Percentiles rank a stretch among this genome's conserved stretches.
Evolutionary conservation across 1,140 invertebrate genomes (phyloP).

Genomic region (Sarcophaga peregrina): DNA sequence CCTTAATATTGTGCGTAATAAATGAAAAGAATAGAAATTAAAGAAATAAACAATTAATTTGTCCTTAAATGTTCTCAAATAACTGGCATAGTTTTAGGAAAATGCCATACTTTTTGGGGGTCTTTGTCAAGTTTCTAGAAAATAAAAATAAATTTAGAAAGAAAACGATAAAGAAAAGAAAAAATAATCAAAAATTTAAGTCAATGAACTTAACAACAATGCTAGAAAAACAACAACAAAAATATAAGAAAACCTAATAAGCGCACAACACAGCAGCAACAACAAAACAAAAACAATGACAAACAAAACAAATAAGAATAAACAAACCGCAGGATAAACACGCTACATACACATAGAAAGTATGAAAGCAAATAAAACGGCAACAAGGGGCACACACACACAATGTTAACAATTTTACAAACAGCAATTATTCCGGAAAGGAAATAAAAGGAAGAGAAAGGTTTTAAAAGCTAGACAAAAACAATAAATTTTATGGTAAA

Average conservation of each 20-base stretch:
- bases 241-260: not conserved
- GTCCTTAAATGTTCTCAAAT: not conserved
- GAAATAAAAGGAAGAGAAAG: too few species aligned
- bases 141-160: not conserved
- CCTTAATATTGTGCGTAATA: too few species aligned
- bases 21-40: too few species aligned
- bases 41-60: not conserved
- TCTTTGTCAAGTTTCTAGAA: not conserved
- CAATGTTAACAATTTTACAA: too few species aligned
- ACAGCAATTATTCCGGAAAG: too few species aligned
- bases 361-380: too few species aligned
- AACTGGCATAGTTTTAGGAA: not conserved
- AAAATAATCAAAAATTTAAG: not conserved
- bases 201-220: conserved; percentile 19
- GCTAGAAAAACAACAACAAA: not conserved
- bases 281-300: not conserved
- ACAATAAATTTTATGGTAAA: too few species aligned
- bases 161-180: not conserved
- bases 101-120: not conserved
- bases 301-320: not conserved
- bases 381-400: too few species aligned
- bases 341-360: not conserved
- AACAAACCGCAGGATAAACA: not conserved
- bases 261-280: not conserved
- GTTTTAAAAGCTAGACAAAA: too few species aligned